Conservation (phyloP, 2,888 invertebrate genomes). For the Abrostola tripartita region DNA sequence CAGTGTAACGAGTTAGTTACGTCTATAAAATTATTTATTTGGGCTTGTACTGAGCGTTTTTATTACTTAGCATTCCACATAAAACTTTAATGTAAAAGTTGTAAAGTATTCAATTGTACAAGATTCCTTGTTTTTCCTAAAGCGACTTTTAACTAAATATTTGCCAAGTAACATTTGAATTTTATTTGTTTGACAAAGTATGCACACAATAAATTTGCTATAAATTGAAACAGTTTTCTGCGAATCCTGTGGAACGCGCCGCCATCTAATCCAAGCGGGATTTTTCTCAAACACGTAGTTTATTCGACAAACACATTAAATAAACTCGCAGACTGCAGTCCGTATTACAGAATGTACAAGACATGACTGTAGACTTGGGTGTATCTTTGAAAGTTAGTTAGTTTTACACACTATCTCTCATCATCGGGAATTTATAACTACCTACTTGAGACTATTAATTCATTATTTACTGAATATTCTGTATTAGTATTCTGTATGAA, state of each 20-base stretch:
- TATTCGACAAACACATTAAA: not conserved
- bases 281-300: not conserved
- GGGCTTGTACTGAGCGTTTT: conserved; percentile 23
- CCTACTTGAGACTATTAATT: too few species aligned
- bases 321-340: not conserved
- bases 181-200: not conserved
- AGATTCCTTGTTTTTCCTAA: not conserved
- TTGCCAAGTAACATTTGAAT: not conserved
- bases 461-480: too few species aligned
- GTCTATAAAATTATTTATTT: conserved; percentile 28
- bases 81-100: conserved; percentile 17
- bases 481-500: too few species aligned
- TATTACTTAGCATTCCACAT: conserved; percentile 35
- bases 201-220: not conserved
- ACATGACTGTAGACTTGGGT: not conserved
- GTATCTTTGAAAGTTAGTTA: too few species aligned
- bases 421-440: too few species aligned
- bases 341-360: not conserved
- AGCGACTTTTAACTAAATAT: not conserved
- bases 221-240: not conserved
- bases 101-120: conserved; percentile 26
- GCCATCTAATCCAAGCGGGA: not conserved
- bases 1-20: conserved; percentile 2
- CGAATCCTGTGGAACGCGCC: not conserved
- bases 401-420: too few species aligned